Evolutionary conservation across 2,113 vertebrate genomes (phyloP).

Genomic region (Neotoma lepida): DNA sequence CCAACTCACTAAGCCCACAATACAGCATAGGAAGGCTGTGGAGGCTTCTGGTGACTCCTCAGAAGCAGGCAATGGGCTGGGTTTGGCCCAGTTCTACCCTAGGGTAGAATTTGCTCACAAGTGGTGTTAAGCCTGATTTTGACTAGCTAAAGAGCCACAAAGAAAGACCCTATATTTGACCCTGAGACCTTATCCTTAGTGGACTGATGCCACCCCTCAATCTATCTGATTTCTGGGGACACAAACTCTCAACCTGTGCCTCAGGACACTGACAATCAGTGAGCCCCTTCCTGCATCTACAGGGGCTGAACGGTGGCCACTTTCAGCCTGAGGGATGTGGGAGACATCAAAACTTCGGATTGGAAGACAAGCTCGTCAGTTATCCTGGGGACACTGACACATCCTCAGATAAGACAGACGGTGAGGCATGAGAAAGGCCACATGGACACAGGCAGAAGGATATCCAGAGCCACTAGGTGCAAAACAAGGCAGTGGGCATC

Average conservation of each 20-base stretch:
- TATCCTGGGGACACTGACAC: not conserved
- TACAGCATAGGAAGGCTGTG: fast-evolving
- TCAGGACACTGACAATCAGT: not conserved
- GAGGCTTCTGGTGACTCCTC: no score
- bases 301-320: not conserved
- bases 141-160: not conserved
- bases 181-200: not conserved
- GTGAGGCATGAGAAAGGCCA: not conserved
- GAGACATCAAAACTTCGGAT: not conserved
- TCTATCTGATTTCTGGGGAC: not conserved
- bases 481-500: not conserved
- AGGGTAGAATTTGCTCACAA: not conserved
- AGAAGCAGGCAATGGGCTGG: fast-evolving
- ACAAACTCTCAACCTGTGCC: not conserved
- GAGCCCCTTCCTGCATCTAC: not conserved
- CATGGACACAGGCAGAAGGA: not conserved
- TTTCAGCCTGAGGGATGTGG: not conserved
- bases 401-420: not conserved
- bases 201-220: fast-evolving
- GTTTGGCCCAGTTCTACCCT: fast-evolving
- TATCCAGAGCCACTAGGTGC: not conserved
- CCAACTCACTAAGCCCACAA: not conserved
- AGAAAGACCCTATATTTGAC: not conserved
- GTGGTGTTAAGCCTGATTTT: no score
- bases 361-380: not conserved